These are phyloP conservation scores for Aphelocoma californica DNA, from an alignment of 2,797 vertebrate genomes.

Conservation along the genomic window DNA sequence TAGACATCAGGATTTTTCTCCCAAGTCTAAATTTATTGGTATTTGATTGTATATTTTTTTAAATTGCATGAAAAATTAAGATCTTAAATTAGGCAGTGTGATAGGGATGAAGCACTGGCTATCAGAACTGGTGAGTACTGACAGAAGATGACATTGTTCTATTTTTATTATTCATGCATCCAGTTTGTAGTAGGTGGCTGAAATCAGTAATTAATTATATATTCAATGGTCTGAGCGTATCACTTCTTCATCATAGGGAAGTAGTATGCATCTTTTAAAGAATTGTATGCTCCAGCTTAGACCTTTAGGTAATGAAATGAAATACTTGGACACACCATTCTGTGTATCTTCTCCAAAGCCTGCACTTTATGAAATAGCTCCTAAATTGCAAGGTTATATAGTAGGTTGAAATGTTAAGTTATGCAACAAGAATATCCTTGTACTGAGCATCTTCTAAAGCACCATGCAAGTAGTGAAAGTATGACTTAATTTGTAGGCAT, in stretches of 20 bases:
- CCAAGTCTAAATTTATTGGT: background rate
- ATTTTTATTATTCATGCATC: background rate
- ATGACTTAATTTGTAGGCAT: background rate
- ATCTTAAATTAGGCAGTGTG: background rate
- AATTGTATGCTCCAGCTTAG: background rate
- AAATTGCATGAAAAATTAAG: background rate
- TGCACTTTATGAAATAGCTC: background rate
- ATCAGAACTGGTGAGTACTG: background rate
- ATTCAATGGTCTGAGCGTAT: background rate
- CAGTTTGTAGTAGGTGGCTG: background rate
- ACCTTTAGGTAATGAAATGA: background rate
- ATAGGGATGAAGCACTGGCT: background rate
- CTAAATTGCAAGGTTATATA: background rate
- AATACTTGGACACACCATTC: background rate
- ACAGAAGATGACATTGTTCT: background rate
- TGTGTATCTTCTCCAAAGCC: background rate
- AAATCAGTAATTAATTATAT: background rate
- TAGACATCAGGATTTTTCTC: background rate
- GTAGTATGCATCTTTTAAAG: background rate
- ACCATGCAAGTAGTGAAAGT: background rate
- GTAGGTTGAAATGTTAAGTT: background rate
- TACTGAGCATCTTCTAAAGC: background rate
- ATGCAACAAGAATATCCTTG: background rate
- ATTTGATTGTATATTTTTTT: background rate
- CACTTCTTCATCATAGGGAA: background rate